These are phyloP conservation scores for Aurelia sp. DNA, from an alignment of 30 jellyfish, hydroid and myxozoan species.

Conservation along the genomic window DNA sequence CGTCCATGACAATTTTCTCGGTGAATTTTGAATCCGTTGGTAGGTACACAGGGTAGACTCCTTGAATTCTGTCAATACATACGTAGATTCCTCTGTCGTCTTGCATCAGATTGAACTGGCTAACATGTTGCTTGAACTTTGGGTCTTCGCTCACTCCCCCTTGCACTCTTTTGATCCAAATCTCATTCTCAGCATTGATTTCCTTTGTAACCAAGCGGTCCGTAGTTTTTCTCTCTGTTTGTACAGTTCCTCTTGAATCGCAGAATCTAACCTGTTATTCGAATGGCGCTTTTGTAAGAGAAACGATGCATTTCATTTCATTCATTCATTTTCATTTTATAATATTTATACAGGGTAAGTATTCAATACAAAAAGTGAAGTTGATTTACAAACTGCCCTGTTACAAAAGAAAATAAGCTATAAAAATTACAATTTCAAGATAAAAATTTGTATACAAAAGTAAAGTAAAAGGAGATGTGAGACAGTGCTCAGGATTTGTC, in stretches of 20 bases:
- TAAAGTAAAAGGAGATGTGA: no score
- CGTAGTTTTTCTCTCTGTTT: slow-evolving; percentile 14
- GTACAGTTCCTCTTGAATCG: slow-evolving; percentile 60
- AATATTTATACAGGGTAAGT: no score
- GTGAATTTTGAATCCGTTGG: slow-evolving; percentile 40
- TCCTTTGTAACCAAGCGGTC: slow-evolving; percentile 70
- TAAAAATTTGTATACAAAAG: no score
- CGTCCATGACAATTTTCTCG: slow-evolving; percentile 50
- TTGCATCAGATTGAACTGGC: slow-evolving; percentile 24
- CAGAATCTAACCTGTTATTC: slow-evolving; percentile 67
- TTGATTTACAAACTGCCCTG: no score
- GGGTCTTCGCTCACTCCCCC: slow-evolving; percentile 7
- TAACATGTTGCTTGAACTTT: slow-evolving; percentile 23
- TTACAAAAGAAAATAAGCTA: no score
- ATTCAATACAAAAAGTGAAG: no score
- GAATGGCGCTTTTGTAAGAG: slow-evolving; percentile 26
- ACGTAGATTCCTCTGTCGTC: slow-evolving; percentile 33
- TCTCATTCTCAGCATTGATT: slow-evolving; percentile 10
- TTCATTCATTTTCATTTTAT: no score
- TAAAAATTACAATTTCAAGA: no score
- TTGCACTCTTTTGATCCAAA: slow-evolving; percentile 61
- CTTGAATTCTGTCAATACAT: slow-evolving; percentile 56
- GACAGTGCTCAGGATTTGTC: no score
- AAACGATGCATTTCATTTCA: no score
- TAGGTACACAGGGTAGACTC: slow-evolving; percentile 63